Evolutionary conservation across 1,140 invertebrate species (phyloP), one percentile per base, ranked within the genome.

Genomic region (Hylaeus anthracinus): DNA sequence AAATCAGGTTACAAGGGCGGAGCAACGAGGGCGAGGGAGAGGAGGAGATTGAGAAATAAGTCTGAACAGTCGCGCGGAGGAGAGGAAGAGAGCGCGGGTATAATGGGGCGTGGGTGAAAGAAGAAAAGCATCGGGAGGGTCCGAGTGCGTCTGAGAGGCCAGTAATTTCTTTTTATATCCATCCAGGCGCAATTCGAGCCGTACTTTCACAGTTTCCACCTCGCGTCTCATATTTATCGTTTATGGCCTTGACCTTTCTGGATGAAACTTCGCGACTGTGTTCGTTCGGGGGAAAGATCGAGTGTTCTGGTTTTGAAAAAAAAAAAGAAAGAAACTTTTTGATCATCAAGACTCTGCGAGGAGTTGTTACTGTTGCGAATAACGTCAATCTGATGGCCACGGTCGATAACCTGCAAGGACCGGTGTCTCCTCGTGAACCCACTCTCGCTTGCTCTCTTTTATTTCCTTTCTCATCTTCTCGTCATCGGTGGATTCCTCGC

Each of bases 121-220:
- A 70, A 58, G n/a, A 45, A 82, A 63, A 72, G 43, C 70, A 77
- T 83, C 77, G 37, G 41, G 69, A 61, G 65, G 78, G 66, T 82
- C 72, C 78, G 79, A 87, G 85, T 86, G 81, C 81, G 78, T 87
- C 83, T 85, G 83, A 86, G 83, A 84, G 88, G 79, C 77, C 73
- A 75, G 88, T 88, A 88, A 89, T 89, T 87, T 89, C 79, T 86
- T 88, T 89, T 89, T 87, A 88, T 88, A 79, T 80, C 72, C 75
- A 71, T 88, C 63, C 76, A 26, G 60, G 41, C 58, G 70, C 83
- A 85, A 82, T 87, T 85, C 82, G 71, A 84, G 51, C 60, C 74
- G 78, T 58, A 63, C 71, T 84, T 76, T 75, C 12, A 10, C 73
- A 70, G 64, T 80, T 61, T 76, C 61, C 56, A 61, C 72, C 56